Evolutionary conservation across 2,888 invertebrate species (phyloP), one percentile per base, ranked within the genome.

Genomic region (Plagiodera versicolora): DNA sequence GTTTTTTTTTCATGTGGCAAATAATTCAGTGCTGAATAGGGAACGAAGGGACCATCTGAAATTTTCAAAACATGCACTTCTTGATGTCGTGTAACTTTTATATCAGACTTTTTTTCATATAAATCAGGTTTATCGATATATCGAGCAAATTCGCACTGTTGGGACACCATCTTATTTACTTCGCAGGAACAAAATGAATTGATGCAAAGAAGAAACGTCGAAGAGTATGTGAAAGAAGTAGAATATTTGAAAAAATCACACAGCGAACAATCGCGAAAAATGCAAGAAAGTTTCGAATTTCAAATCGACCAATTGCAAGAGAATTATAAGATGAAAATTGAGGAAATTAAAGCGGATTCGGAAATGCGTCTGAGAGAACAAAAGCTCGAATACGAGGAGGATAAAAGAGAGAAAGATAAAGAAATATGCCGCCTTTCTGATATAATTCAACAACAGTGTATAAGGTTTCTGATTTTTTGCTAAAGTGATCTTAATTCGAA

Each of bases 361-460:
- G 70, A 71, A 8, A 56, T 50, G 54, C 64, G 68, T 64, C 56
- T 68, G 6, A 52, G 35, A 5, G 60, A 71, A 52, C 19, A 70
- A 14, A 62, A 65, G 44, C 51, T 50, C 5, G 62, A 71, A 60
- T 39, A 68, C 49, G 66, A 70, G 9, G 60, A 59, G 6, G 49
- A 57, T 16, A 60, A 67, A 11, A 67, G 59, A 45, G 69, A 62
- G 17, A 74, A 71, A 58, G 70, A 73, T 39, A 61, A 63, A 10
- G 74, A 74, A 66, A 72, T 75, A 24, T 46, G 8, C 18, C 64
- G 69, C 24, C 58, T 75, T n/a, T 71, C 71, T 9, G 68, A 71
- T 45, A 65, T 73, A 14, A 68, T 74, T 30, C 70, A 73, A 18
- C 58, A 66, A 30, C 72, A 73, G 45, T 75, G 73, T 53, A 58